phyloP scores from a whole-genome alignment of 2,888 invertebrate genomes.

The Octodonta nipae region DNA sequence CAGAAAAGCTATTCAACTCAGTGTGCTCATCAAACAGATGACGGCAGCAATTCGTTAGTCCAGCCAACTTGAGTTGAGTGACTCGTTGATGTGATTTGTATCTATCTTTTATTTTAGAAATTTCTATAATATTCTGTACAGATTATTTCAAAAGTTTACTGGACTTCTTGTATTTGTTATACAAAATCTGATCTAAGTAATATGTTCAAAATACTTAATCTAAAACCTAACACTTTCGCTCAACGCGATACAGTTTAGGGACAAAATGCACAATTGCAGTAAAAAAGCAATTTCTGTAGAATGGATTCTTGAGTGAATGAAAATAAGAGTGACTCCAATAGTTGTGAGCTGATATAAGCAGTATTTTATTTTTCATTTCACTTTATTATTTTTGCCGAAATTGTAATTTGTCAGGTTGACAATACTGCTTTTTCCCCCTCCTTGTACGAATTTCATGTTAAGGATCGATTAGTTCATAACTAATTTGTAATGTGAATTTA shows the following conservation, averaged over 20 bases:
- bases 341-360: conserved; percentile 32
- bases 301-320: conserved; percentile 18
- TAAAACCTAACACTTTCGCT: conserved; percentile 11
- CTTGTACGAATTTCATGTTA: too few species aligned
- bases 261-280: conserved; percentile 2
- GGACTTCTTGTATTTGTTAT: conserved; percentile 13
- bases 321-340: conserved; percentile 25
- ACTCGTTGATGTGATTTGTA: too few species aligned
- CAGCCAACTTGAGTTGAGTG: too few species aligned
- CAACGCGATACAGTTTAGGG: conserved; percentile 11
- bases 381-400: too few species aligned
- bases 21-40: conserved; percentile 2
- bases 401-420: too few species aligned
- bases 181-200: conserved; percentile 10
- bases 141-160: conserved; percentile 12
- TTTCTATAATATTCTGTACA: conserved; percentile 10
- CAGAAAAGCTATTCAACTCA: not conserved
- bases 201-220: conserved; percentile 12
- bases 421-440: too few species aligned
- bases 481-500: too few species aligned
- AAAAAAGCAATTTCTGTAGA: conserved; percentile 33
- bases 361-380: conserved; percentile 29
- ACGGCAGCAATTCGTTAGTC: too few species aligned
- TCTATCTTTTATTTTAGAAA: conserved; percentile 7
- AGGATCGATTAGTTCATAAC: too few species aligned